Percentiles rank a stretch among this genome's conserved stretches.
Evolutionary conservation across 2,113 vertebrate genomes (phyloP).

Genomic region (Lagenorhynchus albirostris): DNA sequence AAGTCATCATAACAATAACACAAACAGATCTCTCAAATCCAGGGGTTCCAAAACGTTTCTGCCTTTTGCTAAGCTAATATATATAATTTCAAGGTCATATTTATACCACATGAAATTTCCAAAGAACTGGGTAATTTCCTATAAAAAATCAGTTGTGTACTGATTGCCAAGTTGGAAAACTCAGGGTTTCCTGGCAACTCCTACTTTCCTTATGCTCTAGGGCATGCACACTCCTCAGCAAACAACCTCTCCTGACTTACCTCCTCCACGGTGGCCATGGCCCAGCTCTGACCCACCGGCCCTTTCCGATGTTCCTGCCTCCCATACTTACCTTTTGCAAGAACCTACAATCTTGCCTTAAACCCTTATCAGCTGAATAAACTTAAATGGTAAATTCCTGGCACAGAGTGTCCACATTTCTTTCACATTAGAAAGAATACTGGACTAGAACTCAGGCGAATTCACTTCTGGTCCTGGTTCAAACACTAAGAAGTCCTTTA

Average conservation of each 20-base stretch:
- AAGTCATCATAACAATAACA: neutral
- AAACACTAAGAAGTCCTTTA: neutral
- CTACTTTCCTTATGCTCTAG: neutral
- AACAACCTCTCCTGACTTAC: neutral
- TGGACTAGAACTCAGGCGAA: neutral
- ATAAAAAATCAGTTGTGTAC: neutral
- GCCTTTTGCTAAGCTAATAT: neutral
- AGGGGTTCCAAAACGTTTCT: neutral
- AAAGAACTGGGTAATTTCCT: constrained; percentile 33
- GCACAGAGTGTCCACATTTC: neutral
- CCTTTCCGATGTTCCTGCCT: neutral
- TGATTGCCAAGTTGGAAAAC: constrained; percentile 43
- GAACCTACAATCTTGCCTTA: neutral
- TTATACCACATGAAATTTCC: constrained; percentile 34
- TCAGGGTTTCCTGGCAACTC: constrained; percentile 36
- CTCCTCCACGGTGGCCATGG: neutral
- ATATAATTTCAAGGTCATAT: constrained; percentile 11
- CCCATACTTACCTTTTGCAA: neutral
- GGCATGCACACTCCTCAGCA: neutral
- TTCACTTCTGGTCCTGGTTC: neutral
- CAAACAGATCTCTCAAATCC: neutral
- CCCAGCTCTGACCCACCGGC: accelerated
- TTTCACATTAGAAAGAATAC: neutral
- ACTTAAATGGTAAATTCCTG: neutral
- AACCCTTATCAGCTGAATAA: neutral